phyloP scores from a whole-genome alignment of 2,113 vertebrate species.

The Triplophysa rosa region DNA sequence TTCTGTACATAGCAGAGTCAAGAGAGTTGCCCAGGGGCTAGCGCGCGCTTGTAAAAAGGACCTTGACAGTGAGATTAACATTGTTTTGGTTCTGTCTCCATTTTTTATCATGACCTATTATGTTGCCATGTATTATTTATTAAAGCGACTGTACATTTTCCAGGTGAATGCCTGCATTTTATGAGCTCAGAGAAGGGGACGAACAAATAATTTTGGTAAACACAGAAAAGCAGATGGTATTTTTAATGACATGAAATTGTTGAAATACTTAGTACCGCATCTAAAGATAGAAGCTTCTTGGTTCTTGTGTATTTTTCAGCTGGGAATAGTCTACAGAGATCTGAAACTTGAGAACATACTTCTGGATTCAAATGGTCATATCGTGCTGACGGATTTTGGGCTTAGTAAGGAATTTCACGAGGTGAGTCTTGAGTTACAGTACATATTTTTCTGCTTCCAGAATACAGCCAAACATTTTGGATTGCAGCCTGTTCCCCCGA shows the following conservation, averaged over 20 bases:
- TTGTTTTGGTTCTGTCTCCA: conserved; percentile 3
- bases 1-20: conserved; percentile 28
- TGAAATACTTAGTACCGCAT: neutral
- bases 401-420: conserved; percentile 99
- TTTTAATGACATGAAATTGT: neutral
- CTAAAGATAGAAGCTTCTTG: neutral
- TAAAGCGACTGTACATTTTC: conserved; percentile 10
- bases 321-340: conserved; percentile 97
- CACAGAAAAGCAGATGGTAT: neutral
- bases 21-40: conserved; percentile 12
- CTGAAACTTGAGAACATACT: conserved; percentile 99
- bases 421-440: conserved; percentile 70
- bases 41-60: conserved; percentile 2
- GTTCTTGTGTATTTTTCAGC: conserved; percentile 67
- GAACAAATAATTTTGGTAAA: neutral
- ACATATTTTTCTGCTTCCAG: neutral
- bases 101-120: conserved; percentile 16
- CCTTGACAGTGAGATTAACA: conserved; percentile 23
- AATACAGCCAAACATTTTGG: neutral
- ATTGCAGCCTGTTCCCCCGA: neutral
- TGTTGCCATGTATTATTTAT: conserved; percentile 35
- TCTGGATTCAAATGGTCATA: conserved; percentile 90
- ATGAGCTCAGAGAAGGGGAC: neutral
- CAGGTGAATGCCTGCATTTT: conserved; percentile 20
- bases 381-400: conserved; percentile 97